Conservation (phyloP, 2,113 vertebrate genomes). For the Otolemur garnettii region DNA sequence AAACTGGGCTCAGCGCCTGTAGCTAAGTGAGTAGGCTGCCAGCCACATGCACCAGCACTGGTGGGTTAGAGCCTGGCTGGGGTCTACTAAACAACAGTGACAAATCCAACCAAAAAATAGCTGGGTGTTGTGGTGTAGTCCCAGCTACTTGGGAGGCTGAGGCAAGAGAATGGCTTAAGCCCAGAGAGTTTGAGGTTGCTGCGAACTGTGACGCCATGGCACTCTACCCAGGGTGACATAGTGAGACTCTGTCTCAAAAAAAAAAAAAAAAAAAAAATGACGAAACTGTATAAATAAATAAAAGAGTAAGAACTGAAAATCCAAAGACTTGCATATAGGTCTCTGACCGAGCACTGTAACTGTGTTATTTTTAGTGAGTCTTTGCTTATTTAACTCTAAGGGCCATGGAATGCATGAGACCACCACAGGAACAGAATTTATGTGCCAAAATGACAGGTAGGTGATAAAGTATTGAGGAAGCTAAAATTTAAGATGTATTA, state of each 20-base stretch:
- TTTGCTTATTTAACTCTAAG: background rate
- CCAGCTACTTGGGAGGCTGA: too few relatives aligned
- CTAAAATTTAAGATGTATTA: slow-evolving; percentile 17
- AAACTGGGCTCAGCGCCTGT: background rate
- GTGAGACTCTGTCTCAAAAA: too few relatives aligned
- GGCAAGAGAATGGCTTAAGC: too few relatives aligned
- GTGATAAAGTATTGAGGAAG: background rate
- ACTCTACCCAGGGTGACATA: too few relatives aligned
- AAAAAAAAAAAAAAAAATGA: background rate
- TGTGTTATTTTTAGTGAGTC: slow-evolving; percentile 1
- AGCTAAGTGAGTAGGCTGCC: too few relatives aligned
- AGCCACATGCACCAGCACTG: too few relatives aligned
- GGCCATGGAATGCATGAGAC: background rate
- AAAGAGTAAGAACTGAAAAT: background rate
- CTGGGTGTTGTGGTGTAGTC: too few relatives aligned
- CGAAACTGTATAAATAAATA: background rate
- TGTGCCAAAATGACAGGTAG: background rate
- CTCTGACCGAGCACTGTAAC: background rate
- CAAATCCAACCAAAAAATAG: too few relatives aligned
- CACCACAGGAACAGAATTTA: background rate
- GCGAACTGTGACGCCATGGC: too few relatives aligned
- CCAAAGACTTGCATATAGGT: background rate
- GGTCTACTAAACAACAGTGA: too few relatives aligned
- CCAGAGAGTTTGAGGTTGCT: too few relatives aligned
- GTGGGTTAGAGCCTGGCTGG: too few relatives aligned